Evolutionary conservation across 2,113 vertebrate species (phyloP), one percentile per base, ranked within the genome.

Genomic region (Australoheros scitulus): DNA sequence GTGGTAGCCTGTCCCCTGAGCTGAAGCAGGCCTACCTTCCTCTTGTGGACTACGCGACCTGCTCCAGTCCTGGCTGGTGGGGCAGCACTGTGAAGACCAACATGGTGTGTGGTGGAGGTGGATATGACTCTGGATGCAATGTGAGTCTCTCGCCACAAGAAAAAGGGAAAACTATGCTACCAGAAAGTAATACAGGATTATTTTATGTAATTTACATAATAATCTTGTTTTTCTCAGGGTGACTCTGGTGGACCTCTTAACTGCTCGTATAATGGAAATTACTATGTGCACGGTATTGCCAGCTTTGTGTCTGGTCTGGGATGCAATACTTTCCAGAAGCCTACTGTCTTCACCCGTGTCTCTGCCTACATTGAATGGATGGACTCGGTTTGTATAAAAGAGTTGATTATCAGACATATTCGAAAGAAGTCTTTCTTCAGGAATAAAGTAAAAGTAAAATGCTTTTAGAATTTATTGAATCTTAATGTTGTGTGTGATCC

Each of bases 61-160:
- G 97, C 92, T 93, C 94, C 86, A 90, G 89, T 6, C 0, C 58
- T 0, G 55, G 47, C 70, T 97, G 96, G 94, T 98, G 97, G 97
- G 96, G 97, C 77, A 93, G 93, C 87, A 85, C 79, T 0, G 93
- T 97, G 34, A 97, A 95, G 82, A 81, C 0, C 61, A 95, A 80
- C 92, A 97, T 97, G 97, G 94, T 98, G 86, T 98, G 97, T 0
- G 97, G 91, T 0, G 97, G 97, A 1, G 97, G 96, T 2, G 95
- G 92, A 0, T 94, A 92, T 1, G 14, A 84, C 50, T 58, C 97
- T 6, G 96, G 96, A 86, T 98, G 97, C 93, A 95, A 97, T 84
- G 96, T 97, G 79, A 87, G 91, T 91, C 7, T 50, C 17, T 11
- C 59, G 2, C 14, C 36, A 0, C 1, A n/a, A 17, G 2, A 60